A percentile compares a stretch with the other conserved stretches of the same genome.
Conservation (phyloP, 2,888 invertebrate species). For the Diaperis boleti region DNA sequence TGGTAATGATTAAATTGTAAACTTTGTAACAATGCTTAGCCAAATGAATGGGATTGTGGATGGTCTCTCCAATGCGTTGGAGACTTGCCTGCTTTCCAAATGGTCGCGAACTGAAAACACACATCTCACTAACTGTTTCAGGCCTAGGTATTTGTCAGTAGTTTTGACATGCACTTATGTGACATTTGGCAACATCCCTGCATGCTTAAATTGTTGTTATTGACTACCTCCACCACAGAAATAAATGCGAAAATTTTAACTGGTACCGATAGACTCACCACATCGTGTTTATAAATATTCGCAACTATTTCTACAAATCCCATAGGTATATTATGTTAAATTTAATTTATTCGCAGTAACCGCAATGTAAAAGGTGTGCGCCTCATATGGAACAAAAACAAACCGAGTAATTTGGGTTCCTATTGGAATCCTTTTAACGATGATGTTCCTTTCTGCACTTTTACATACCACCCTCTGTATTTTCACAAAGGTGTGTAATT, state of each 20-base stretch:
- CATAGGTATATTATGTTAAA: no score
- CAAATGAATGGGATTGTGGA: slow-evolving; percentile 79
- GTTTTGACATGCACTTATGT: background rate
- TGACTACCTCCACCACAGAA: no score
- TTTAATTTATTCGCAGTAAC: slow-evolving; percentile 68
- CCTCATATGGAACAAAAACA: slow-evolving; percentile 82
- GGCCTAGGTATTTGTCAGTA: slow-evolving; percentile 69
- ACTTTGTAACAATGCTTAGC: slow-evolving; percentile 63
- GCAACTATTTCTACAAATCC: no score
- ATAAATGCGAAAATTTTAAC: no score
- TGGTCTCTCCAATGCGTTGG: slow-evolving; percentile 77
- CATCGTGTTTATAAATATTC: no score
- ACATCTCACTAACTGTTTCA: slow-evolving; percentile 68
- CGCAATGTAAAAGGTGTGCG: slow-evolving; percentile 81
- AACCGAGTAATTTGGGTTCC: slow-evolving; percentile 75
- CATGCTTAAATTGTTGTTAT: slow-evolving; percentile 6
- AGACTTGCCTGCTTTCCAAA: slow-evolving; percentile 76
- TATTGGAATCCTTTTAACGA: slow-evolving; percentile 89
- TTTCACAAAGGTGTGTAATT: slow-evolving; percentile 75
- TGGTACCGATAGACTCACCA: no score
- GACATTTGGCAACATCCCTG: background rate
- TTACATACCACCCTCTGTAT: slow-evolving; percentile 83
- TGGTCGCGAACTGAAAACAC: slow-evolving; percentile 67
- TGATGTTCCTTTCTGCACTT: slow-evolving; percentile 83
- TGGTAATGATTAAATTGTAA: background rate